Evolutionary conservation across 2,113 vertebrate species (phyloP), one percentile per base, ranked within the genome.

Genomic region (Talpa occidentalis): DNA sequence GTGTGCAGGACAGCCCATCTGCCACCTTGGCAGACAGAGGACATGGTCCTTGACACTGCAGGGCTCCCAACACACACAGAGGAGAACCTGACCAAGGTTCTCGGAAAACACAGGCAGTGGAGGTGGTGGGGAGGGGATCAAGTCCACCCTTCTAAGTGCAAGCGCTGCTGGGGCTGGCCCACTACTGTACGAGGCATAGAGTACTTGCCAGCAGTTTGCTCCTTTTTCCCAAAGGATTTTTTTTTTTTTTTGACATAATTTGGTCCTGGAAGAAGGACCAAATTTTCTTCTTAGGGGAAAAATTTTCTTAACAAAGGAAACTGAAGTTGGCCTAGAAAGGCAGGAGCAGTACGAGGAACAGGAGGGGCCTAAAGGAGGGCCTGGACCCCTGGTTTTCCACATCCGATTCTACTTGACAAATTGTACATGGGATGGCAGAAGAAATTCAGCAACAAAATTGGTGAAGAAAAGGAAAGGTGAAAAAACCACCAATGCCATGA

Each of bases 351-450:
- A 5, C 10, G 9, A 56, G 54, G 19, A 56, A 56, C 21, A 56
- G 21, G 54, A 56, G 9, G 54, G 54, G 9, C 54, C 54, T 22
- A 21, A 6, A 21, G 17, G 21, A 56, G 54, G 54, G 54, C 54
- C 21, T 22, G 21, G 54, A 16, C 21, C 21, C 49, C 54, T 56
- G 54, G 21, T 21, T 56, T 54, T 22, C 49, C 54, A 56, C 54
- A 7, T 56, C 22, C 8, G 21, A 21, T 56, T 98, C 98, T 86
- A 97, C 99, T 1, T 99, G 98, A 80, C 98, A 98, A 24, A 94
- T 99, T 90, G 98, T 99, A 35, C 99, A 99, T 94, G 99, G 99
- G 94, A 98, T 99, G 67, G 99, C 99, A 10, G 99, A 99, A 98
- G 99, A 98, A 84, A 98, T 99, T 81, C 99, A 99, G 97, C 99